These are phyloP conservation scores for Argya squamiceps DNA, from an alignment of 2,797 vertebrate species.

Conservation along the genomic window DNA sequence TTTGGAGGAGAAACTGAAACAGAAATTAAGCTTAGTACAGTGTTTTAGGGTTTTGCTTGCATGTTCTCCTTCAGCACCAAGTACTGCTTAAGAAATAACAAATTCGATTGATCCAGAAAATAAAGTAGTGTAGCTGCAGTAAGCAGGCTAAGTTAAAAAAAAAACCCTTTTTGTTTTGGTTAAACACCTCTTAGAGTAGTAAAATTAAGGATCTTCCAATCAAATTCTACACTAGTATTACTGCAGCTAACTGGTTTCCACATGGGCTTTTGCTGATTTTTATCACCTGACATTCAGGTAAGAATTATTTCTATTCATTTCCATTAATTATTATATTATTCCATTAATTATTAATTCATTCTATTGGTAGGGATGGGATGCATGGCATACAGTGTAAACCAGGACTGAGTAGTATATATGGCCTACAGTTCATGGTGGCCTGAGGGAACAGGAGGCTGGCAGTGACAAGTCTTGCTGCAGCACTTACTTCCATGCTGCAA, in stretches of 20 bases:
- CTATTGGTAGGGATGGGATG: neutral
- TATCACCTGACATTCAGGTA: neutral
- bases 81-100: neutral
- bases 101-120: neutral
- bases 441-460: neutral
- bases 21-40: neutral
- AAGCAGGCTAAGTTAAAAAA: neutral
- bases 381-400: neutral
- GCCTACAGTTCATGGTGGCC: neutral
- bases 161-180: neutral
- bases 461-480: neutral
- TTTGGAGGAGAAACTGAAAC: neutral
- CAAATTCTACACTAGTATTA: neutral
- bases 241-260: neutral
- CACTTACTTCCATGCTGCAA: neutral
- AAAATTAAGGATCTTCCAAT: neutral
- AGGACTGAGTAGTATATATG: neutral
- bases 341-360: neutral
- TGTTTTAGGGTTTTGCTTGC: neutral
- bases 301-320: neutral
- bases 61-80: neutral
- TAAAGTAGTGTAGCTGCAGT: neutral
- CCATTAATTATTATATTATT: neutral
- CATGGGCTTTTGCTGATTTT: neutral
- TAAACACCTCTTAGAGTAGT: neutral